A percentile compares a stretch with the other conserved stretches of the same genome.
Conservation (phyloP, 2,888 invertebrate species). For the Chorisops tibialis region DNA sequence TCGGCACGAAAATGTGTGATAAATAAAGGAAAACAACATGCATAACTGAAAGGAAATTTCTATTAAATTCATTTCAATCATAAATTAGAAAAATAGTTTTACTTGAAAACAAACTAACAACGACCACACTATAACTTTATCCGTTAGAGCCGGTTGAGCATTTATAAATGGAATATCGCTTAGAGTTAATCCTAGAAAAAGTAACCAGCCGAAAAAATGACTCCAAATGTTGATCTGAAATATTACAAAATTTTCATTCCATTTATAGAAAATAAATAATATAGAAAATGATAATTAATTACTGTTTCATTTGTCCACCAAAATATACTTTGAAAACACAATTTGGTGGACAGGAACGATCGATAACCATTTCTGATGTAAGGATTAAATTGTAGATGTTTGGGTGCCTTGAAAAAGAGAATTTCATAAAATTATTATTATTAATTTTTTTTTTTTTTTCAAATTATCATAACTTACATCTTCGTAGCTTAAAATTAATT, state of each 20-base stretch:
- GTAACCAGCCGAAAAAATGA: conserved; percentile 81
- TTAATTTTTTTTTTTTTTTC: background rate
- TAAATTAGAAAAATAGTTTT: conserved; percentile 39
- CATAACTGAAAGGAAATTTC: conserved; percentile 67
- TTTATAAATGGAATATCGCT: conserved; percentile 79
- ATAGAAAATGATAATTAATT: conserved; percentile 22
- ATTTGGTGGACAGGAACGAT: conserved; percentile 72
- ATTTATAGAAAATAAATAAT: background rate
- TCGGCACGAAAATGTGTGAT: conserved; percentile 92
- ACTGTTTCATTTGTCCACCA: conserved; percentile 95
- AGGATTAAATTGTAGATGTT: conserved; percentile 81
- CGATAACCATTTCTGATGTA: conserved; percentile 83
- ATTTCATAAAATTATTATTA: background rate
- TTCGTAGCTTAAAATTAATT: conserved; percentile 51
- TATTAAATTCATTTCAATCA: background rate
- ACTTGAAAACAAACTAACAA: conserved; percentile 87
- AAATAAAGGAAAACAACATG: conserved; percentile 87
- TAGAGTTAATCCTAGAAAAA: conserved; percentile 78
- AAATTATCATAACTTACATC: conserved; percentile 46
- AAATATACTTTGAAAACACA: conserved; percentile 88
- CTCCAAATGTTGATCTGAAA: conserved; percentile 88
- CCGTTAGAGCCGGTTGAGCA: conserved; percentile 72
- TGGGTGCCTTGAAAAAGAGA: conserved; percentile 61
- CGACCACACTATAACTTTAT: conserved; percentile 80
- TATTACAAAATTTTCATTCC: background rate